These are phyloP conservation scores for Mohoua ochrocephala DNA, from an alignment of 2,113 vertebrate genomes.

Conservation along the genomic window DNA sequence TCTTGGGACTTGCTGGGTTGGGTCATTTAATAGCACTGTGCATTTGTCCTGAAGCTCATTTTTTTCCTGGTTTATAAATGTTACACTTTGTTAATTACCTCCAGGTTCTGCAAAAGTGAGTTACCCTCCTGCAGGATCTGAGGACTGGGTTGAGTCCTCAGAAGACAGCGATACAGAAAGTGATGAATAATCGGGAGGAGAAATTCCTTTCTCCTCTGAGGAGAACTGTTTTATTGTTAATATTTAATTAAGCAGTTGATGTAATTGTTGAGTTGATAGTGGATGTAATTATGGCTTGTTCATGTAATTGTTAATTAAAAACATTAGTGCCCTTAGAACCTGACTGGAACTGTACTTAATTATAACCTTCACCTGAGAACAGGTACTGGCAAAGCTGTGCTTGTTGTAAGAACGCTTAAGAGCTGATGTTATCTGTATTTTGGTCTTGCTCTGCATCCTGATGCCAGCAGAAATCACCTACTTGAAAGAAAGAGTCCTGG, in stretches of 20 bases:
- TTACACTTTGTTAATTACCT: neutral
- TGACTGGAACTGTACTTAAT: neutral
- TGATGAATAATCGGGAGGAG: constrained; percentile 9
- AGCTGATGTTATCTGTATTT: neutral
- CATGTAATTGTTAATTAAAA: neutral
- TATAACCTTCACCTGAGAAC: neutral
- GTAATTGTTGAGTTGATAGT: neutral
- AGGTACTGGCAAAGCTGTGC: neutral
- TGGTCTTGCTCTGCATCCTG: neutral
- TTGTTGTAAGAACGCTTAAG: neutral
- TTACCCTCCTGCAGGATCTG: neutral
- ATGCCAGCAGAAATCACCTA: neutral
- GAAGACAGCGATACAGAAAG: constrained; percentile 54
- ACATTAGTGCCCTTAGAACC: neutral
- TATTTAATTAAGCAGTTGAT: neutral
- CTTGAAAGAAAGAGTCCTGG: neutral
- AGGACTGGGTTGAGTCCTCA: neutral
- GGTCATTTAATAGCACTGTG: neutral
- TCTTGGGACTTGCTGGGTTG: neutral
- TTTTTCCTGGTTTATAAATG: neutral
- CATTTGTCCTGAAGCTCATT: neutral
- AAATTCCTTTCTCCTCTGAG: neutral
- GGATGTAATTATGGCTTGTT: neutral
- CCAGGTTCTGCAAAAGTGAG: neutral
- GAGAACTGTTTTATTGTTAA: neutral